Base-by-base conservation (phyloP, 2,888 invertebrate species). In the Spilarctia lutea region DNA sequence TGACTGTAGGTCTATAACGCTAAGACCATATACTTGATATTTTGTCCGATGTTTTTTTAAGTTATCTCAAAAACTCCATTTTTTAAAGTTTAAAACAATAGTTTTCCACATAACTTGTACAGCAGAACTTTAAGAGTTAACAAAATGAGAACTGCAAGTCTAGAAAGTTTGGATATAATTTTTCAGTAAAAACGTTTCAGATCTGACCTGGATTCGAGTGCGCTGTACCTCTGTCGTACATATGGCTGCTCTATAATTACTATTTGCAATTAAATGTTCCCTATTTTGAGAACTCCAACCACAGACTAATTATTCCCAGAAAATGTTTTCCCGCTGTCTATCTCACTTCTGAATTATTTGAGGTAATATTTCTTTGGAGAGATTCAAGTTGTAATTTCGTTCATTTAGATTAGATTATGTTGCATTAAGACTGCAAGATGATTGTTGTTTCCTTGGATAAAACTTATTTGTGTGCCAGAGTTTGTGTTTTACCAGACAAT, bases 301-400 rank as follows among this genome's bases (percentile, higher is more conserved):
- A 52, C 27, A 45, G 48, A 73, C 48, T 73, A 73, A 73, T 73
- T 73, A 68, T 68, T 68, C 48, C n/a, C 45, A 48, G 68, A 63
- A 68, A 73, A 56, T 35, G 65, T 65, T 69, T 63, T 63, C 42
- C 39, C 27, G 18, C 56, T 39, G 20, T 69, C 69, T 70, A 7
- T 60, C 7, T n/a, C 52, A 60, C 39, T 27, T 56, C 56, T 39
- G 7, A 56, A 52, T 56, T 39, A 27, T 70, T n/a, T 70, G 39
- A 60, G 56, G 13, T 27, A 35, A 56, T 60, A 60, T 70, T 60
- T 56, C 56, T 70, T 56, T 39, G 39, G 56, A 69, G 68, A 35
- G n/a, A 35, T 52, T 52, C 39, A 39, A 56, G 52, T 18, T 56
- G 48, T 56, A 16, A 69, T 69, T 33, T 33, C 30, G 24, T 70